Evolutionary conservation across 2,888 invertebrate species (phyloP), one percentile per base, ranked within the genome.

Genomic region (Andrena dorsata): DNA sequence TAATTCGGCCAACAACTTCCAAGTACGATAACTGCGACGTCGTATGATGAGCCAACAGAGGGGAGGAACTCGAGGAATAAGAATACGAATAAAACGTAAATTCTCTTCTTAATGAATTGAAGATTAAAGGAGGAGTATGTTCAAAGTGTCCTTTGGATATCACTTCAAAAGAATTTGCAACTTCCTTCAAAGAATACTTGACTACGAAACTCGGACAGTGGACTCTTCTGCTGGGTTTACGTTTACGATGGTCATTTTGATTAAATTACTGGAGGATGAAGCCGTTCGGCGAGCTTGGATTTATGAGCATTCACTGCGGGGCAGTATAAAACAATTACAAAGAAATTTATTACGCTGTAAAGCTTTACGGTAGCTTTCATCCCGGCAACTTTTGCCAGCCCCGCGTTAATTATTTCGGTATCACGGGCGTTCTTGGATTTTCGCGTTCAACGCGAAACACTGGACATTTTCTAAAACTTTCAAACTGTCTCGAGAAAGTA

Each of bases 1-100:
- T 76, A 86, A 87, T 87, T 87, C 66, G 75, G 78, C 66, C 56
- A 65, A 58, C 64, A 51, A 66, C 78, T 85, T 74, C 20, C 16
- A 0, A 1, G 78, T 70, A 58, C 20, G 13, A 58, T 28, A 47
- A 16, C 49, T 30, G 53, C 63, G 87, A 63, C 72, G 69, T 26
- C 51, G 60, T 60, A 61, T 87, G 82, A 85, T 69, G 76, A 82
- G 68, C 76, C 63, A 74, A 83, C 69, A 71, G 41, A 73, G 78
- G 28, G 68, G 56, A 35, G 13, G 7, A 76, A 73, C 53, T 64
- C 20, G 32, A 32, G 47, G 20, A 49, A 41, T 16, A 64, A 35
- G 64, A 51, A 70, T 35, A 41, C 28, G 26, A 49, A 60, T 61
- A 63, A 26, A 49, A 49, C 66, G 20, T 20, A 65, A 60, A 77